These are phyloP conservation scores for Cossypha caffra DNA, from an alignment of 2,797 vertebrate species.

Conservation along the genomic window DNA sequence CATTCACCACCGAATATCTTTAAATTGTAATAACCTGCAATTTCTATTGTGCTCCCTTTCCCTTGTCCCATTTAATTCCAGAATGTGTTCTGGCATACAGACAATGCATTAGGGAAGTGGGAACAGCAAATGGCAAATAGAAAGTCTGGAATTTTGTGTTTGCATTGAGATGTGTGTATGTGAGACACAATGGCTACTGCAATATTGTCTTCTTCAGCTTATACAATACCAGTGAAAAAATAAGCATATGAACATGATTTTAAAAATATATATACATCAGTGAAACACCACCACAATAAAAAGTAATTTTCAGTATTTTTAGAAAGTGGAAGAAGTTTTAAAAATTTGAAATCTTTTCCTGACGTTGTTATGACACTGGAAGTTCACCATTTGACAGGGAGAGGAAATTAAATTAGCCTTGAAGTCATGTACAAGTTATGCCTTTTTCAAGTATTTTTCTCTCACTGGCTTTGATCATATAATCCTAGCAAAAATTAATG, in stretches of 20 bases:
- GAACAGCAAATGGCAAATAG: neutral
- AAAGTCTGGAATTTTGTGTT: neutral
- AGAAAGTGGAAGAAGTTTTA: neutral
- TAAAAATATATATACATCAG: neutral
- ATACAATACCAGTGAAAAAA: neutral
- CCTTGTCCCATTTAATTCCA: slow-evolving; percentile 31
- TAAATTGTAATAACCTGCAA: neutral
- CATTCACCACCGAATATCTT: neutral
- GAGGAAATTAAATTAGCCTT: slow-evolving; percentile 5
- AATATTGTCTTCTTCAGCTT: neutral
- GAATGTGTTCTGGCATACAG: neutral
- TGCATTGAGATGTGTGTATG: neutral
- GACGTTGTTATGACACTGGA: neutral
- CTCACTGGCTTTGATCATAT: neutral
- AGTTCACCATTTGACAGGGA: neutral
- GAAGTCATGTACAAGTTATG: neutral
- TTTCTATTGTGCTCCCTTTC: neutral
- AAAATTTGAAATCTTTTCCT: neutral
- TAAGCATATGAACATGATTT: neutral
- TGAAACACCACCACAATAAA: neutral
- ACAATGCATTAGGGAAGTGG: neutral
- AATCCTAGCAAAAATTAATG: neutral
- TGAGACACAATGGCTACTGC: neutral
- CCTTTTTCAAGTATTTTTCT: neutral
- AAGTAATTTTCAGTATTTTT: neutral